Evolutionary conservation across 2,888 invertebrate genomes (phyloP).

Genomic region (Penaeus monodon): DNA sequence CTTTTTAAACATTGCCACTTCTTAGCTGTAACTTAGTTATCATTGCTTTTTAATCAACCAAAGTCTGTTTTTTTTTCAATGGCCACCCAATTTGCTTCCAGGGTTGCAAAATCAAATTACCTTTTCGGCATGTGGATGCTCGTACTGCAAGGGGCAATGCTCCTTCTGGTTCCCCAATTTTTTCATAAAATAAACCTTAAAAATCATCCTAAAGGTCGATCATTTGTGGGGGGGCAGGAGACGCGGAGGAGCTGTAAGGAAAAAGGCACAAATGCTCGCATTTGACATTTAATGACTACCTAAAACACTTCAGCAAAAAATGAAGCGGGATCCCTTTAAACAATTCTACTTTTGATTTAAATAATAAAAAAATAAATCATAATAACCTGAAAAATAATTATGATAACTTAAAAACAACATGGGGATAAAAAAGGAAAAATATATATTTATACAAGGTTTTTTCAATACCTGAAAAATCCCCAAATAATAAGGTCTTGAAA

Average conservation of each 20-base stretch:
- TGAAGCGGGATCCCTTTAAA: no score
- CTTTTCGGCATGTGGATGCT: conserved; percentile 66
- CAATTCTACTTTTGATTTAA: no score
- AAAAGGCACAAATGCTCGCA: conserved; percentile 35
- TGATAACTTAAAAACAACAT: no score
- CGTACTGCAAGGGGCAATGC: conserved; percentile 58
- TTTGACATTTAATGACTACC: no score
- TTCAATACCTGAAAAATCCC: conserved; percentile 38
- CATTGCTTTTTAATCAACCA: not conserved
- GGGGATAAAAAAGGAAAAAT: not conserved
- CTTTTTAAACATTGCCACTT: no score
- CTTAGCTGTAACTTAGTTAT: not conserved
- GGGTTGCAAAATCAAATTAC: conserved; percentile 56
- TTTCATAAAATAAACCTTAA: conserved; percentile 69
- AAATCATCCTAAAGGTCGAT: conserved; percentile 66
- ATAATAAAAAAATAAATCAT: no score
- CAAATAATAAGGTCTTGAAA: conserved; percentile 45
- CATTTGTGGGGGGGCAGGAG: conserved; percentile 61
- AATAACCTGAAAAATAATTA: no score
- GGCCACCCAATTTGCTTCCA: not conserved
- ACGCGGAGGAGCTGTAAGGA: conserved; percentile 51
- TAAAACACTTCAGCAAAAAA: no score
- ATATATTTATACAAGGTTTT: no score
- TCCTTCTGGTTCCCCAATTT: conserved; percentile 66
- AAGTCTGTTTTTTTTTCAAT: not conserved